Conservation (phyloP, 1,140 invertebrate species). For the Magallana gigas region DNA sequence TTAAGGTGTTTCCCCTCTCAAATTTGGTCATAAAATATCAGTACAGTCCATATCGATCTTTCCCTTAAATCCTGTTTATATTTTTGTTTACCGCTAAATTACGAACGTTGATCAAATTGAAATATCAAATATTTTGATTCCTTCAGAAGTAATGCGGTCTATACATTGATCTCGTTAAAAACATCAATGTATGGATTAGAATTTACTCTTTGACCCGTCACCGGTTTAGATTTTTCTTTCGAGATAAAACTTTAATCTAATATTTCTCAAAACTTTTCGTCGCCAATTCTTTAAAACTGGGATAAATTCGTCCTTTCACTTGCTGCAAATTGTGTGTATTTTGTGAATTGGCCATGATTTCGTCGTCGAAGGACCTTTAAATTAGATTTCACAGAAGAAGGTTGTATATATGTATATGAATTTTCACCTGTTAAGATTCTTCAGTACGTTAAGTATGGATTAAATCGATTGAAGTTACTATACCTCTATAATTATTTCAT, state of each 20-base stretch:
- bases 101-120: background rate
- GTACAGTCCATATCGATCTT: background rate
- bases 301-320: slow-evolving; percentile 27
- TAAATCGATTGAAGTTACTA: slow-evolving; percentile 34
- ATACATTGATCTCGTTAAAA: background rate
- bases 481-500: slow-evolving; percentile 29
- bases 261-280: slow-evolving; percentile 38
- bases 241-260: slow-evolving; percentile 38
- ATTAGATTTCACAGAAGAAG: slow-evolving; percentile 30
- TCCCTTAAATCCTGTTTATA: background rate
- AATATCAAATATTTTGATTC: slow-evolving; percentile 31
- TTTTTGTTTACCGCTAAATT: background rate
- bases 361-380: slow-evolving; percentile 25
- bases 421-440: slow-evolving; percentile 29
- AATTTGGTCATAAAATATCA: background rate
- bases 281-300: slow-evolving; percentile 20
- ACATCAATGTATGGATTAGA: background rate
- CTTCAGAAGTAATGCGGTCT: slow-evolving; percentile 1
- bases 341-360: slow-evolving; percentile 18
- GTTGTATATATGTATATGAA: slow-evolving; percentile 3
- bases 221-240: background rate
- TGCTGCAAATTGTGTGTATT: slow-evolving; percentile 14
- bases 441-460: slow-evolving; percentile 14
- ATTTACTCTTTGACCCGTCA: background rate
- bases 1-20: background rate